Percentiles rank a stretch among this genome's conserved stretches.
Evolutionary conservation across 2,113 vertebrate genomes (phyloP).

Genomic region (Dascyllus trimaculatus): DNA sequence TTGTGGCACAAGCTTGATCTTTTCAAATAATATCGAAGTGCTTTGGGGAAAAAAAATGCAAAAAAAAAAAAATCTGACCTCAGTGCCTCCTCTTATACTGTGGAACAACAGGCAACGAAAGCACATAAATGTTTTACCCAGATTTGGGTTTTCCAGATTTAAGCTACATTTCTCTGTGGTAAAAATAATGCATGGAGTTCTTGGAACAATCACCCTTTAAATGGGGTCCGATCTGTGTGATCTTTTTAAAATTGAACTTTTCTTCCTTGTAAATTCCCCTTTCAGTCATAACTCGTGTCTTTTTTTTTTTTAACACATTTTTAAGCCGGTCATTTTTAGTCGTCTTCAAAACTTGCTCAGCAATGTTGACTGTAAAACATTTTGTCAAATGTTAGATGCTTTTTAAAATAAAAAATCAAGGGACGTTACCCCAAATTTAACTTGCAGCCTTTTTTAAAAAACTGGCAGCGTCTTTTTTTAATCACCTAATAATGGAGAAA

Average conservation of each 20-base stretch:
- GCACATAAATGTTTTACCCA: constrained; percentile 16
- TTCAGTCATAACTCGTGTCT: constrained; percentile 1
- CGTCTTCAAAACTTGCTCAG: constrained; percentile 3
- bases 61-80: constrained; percentile 75
- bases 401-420: constrained; percentile 35
- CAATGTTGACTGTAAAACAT: constrained; percentile 33
- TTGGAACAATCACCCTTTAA: constrained; percentile 36
- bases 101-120: constrained; percentile 50
- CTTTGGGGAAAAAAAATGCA: constrained; percentile 73
- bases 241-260: constrained; percentile 30
- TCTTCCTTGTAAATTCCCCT: constrained; percentile 29
- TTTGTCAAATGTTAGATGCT: constrained; percentile 53
- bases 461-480: constrained; percentile 3
- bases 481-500: constrained; percentile 39
- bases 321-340: constrained; percentile 18
- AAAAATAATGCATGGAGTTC: constrained; percentile 18
- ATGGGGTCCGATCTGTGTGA: constrained; percentile 25
- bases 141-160: constrained; percentile 41
- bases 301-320: constrained; percentile 3
- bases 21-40: constrained; percentile 46
- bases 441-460: constrained; percentile 18
- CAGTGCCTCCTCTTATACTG: constrained; percentile 88
- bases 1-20: constrained; percentile 55
- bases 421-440: constrained; percentile 28
- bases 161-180: constrained; percentile 49